Base-by-base conservation (phyloP, 2,113 vertebrate species). In the Halichoerus grypus region DNA sequence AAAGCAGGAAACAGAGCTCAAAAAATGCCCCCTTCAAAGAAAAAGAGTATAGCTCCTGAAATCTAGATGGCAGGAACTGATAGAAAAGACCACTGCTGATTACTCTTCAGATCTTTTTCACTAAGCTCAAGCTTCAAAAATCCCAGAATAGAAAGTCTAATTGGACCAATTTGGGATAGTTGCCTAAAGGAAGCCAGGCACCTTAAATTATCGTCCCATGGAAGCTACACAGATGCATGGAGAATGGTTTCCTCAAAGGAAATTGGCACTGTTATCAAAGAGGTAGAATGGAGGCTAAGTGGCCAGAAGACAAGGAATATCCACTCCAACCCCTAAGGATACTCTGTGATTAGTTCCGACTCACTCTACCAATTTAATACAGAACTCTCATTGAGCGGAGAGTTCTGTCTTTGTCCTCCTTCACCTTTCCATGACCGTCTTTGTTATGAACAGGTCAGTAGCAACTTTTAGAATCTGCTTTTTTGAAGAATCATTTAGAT, bases 221-320 rank as follows among this genome's bases (percentile, higher is more conserved):
- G 28, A 71, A 26, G 42, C 31, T 16, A 31, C 46, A 65, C 18
- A 18, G 33, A 53, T 33, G 76, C 53, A 46, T 26, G 21, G n/a
- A 91, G 81, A 91, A 91, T 19, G 51, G 4, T 82, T 96, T 90
- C 88, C 26, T 88, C n/a, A 72, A 33, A 94, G 18, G 69, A 80
- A 79, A 46, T 0, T 11, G 5, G 31, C 63, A 39, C 31, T 55
- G 4, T 69, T 67, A 46, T 33, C 63, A 55, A 28, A 72, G 65
- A 89, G 21, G 42, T 33, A 46, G 31, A 82, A 63, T 67, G 14
- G 28, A 83, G 19, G 12, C 55, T 9, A 16, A 19, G 10, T 61
- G 46, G 31, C 53, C 63, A 55, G 49, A 91, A 82, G 74, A 61
- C 15, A 59, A 79, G 31, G 49, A 87, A 14, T 55, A 49, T 21